Percentiles rank a stretch among this genome's conserved stretches.
Conservation (phyloP, 2,113 vertebrate species). For the Podocnemis expansa region DNA sequence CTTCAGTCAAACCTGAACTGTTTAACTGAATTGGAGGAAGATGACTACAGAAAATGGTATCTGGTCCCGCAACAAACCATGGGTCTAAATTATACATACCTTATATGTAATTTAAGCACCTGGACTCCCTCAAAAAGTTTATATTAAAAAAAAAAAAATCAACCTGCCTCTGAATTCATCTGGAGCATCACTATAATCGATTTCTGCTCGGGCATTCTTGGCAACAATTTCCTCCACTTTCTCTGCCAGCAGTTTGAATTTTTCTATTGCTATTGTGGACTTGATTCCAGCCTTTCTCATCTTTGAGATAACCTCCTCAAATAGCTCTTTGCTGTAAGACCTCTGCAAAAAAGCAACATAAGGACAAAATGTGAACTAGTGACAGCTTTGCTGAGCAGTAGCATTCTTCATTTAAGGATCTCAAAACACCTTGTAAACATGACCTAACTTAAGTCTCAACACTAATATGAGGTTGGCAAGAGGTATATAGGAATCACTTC, state of each 20-base stretch:
- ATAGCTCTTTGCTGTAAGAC: constrained; percentile 97
- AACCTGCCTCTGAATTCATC: constrained; percentile 95
- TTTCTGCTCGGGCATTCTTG: constrained; percentile 95
- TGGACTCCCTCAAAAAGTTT: neutral
- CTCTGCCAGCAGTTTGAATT: constrained; percentile 96
- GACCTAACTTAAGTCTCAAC: constrained; percentile 24
- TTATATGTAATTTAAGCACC: neutral
- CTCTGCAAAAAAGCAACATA: constrained; percentile 79
- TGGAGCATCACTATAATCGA: constrained; percentile 97
- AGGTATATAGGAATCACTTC: neutral
- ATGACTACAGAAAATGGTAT: neutral
- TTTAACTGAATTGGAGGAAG: neutral
- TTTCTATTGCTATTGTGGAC: constrained; percentile 97
- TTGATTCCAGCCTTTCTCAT: constrained; percentile 99
- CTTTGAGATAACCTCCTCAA: constrained; percentile 98
- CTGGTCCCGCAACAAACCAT: neutral
- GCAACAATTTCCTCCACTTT: constrained; percentile 97
- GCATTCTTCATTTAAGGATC: neutral
- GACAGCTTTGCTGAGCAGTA: neutral
- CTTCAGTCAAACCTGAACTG: neutral
- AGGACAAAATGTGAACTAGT: neutral
- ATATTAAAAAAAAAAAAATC: neutral
- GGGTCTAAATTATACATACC: neutral
- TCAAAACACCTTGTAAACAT: neutral
- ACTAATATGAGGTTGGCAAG: neutral